Conservation (phyloP, 2,113 vertebrate species). For the Lonchura striata region DNA sequence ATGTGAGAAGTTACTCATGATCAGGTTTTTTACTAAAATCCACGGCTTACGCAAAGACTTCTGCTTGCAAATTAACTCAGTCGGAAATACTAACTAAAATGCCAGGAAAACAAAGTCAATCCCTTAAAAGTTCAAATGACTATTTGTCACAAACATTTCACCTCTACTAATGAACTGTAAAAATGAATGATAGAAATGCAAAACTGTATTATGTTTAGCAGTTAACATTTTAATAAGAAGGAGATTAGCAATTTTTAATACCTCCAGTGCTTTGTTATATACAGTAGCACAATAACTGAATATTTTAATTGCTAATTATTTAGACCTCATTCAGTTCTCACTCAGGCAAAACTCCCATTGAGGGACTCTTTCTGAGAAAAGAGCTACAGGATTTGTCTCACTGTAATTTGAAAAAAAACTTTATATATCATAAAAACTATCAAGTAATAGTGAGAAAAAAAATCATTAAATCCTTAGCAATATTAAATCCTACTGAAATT, state of each 20-base stretch:
- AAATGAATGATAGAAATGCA: constrained; percentile 63
- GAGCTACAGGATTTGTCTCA: constrained; percentile 63
- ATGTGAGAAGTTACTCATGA: neutral
- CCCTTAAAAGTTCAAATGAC: constrained; percentile 44
- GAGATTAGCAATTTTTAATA: constrained; percentile 66
- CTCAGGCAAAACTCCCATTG: constrained; percentile 68
- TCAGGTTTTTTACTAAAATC: neutral
- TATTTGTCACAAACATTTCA: constrained; percentile 61
- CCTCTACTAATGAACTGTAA: constrained; percentile 64
- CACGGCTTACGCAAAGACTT: neutral
- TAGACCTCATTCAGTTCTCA: constrained; percentile 68
- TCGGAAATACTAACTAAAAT: constrained; percentile 18
- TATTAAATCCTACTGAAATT: constrained; percentile 56
- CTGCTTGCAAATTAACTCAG: neutral
- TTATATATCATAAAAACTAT: constrained; percentile 61
- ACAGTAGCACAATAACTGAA: constrained; percentile 64
- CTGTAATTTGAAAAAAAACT: constrained; percentile 64
- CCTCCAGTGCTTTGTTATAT: constrained; percentile 64
- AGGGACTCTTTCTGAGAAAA: constrained; percentile 52
- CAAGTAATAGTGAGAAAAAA: constrained; percentile 59
- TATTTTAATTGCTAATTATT: constrained; percentile 72
- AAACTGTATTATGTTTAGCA: constrained; percentile 62
- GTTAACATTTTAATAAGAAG: constrained; percentile 67
- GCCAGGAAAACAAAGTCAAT: constrained; percentile 41
- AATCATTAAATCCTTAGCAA: constrained; percentile 58